Percentiles rank a stretch among this genome's conserved stretches.
These are phyloP conservation scores for Parus major DNA, from an alignment of 2,113 vertebrate species.

Conservation along the genomic window DNA sequence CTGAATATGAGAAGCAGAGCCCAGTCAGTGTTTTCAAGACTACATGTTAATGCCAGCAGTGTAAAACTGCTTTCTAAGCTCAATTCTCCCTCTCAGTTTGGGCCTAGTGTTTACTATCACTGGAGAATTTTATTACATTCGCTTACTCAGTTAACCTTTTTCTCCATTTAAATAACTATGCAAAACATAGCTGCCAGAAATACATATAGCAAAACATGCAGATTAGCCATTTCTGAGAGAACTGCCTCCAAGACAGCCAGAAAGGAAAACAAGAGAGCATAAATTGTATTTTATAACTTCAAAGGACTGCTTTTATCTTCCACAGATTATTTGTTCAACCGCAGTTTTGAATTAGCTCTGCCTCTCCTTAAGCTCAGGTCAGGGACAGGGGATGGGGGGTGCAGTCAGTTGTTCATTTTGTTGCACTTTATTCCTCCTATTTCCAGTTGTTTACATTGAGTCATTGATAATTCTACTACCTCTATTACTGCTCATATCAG, in stretches of 20 bases:
- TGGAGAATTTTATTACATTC: not conserved
- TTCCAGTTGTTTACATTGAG: not conserved
- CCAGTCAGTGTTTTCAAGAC: not conserved
- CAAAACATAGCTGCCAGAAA: not conserved
- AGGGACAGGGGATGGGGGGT: not conserved
- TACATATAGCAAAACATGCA: slow-evolving; percentile 3
- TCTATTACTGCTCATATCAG: not conserved
- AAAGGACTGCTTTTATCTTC: slow-evolving; percentile 45
- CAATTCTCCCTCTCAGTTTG: not conserved
- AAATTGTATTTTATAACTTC: slow-evolving; percentile 1
- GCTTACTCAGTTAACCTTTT: not conserved
- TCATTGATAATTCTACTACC: not conserved
- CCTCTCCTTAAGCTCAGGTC: not conserved
- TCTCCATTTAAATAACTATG: slow-evolving; percentile 11
- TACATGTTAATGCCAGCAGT: not conserved
- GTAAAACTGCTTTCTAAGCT: slow-evolving; percentile 3
- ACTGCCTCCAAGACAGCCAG: not conserved
- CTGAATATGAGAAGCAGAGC: not conserved
- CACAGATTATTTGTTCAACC: slow-evolving; percentile 28
- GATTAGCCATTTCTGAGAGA: slow-evolving; percentile 15
- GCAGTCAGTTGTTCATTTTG: not conserved
- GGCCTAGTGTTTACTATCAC: not conserved
- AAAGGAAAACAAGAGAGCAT: slow-evolving; percentile 17
- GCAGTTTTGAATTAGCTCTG: not conserved
- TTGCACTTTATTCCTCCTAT: not conserved